Conservation (phyloP, 2,797 vertebrate genomes). For the Enteromius treurensis region DNA sequence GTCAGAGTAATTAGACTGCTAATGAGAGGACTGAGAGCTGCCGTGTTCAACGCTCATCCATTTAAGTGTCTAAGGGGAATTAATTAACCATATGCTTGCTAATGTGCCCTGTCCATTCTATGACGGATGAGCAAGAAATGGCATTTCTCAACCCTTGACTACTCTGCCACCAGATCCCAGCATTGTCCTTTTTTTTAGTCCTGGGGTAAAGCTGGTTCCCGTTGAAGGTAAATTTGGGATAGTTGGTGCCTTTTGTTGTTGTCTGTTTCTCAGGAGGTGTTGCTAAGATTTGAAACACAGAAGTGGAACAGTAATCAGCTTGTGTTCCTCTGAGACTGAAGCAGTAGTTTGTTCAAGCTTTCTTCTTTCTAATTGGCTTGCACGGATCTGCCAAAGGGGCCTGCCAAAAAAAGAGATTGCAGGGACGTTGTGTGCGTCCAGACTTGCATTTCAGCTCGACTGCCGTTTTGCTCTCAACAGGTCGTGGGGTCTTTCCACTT, state of each 20-base stretch:
- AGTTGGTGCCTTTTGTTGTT: conserved; percentile 45
- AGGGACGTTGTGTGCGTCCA: conserved; percentile 66
- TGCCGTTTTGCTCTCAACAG: conserved; percentile 36
- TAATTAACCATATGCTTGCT: conserved; percentile 66
- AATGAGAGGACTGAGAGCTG: conserved; percentile 61
- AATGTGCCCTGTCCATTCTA: conserved; percentile 49
- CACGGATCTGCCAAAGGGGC: conserved; percentile 67
- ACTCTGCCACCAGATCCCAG: not conserved
- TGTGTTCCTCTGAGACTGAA: conserved; percentile 62
- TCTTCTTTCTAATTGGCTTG: conserved; percentile 73
- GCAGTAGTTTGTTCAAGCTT: conserved; percentile 65
- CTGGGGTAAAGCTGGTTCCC: not conserved
- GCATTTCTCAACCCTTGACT: conserved; percentile 40
- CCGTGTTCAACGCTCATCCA: conserved; percentile 58
- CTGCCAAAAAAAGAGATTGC: conserved; percentile 66
- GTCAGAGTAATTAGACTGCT: conserved; percentile 60
- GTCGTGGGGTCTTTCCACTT: conserved; percentile 61
- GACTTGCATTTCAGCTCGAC: conserved; percentile 46
- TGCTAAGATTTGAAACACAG: conserved; percentile 59
- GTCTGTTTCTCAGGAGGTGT: conserved; percentile 59
- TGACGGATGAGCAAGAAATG: conserved; percentile 50
- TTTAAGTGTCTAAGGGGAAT: conserved; percentile 62
- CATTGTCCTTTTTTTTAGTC: conserved; percentile 19
- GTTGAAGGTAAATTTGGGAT: not conserved
- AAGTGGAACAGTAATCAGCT: conserved; percentile 65